Percentiles rank a stretch among this genome's conserved stretches.
Conservation (phyloP, 2,797 vertebrate genomes). For the Avahi laniger region DNA sequence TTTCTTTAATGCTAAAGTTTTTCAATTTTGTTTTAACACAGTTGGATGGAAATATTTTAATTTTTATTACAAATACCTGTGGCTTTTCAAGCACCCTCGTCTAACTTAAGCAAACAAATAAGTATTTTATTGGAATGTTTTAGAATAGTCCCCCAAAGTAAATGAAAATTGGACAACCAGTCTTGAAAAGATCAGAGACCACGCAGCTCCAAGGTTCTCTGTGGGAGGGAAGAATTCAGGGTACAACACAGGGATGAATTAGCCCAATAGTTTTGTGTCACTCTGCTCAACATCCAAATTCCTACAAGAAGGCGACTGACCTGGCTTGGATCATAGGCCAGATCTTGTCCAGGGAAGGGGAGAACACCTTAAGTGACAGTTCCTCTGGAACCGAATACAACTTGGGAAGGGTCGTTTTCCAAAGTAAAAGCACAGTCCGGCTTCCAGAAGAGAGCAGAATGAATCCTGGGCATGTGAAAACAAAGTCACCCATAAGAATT, state of each 20-base stretch:
- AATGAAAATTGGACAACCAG: not conserved
- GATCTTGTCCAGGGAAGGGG: not conserved
- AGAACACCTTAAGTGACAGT: not conserved
- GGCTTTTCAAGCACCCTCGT: not conserved
- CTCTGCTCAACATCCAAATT: not conserved
- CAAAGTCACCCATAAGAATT: not conserved
- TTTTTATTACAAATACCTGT: not conserved
- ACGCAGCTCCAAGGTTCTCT: not conserved
- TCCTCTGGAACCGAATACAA: not conserved
- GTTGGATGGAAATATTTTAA: not conserved
- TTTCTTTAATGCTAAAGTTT: not conserved
- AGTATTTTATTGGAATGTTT: not conserved
- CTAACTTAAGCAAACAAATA: not conserved
- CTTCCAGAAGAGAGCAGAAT: not conserved
- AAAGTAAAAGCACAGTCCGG: not conserved
- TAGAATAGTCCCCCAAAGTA: not conserved
- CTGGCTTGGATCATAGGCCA: not conserved
- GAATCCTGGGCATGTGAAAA: not conserved
- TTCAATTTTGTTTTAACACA: constrained; percentile 14
- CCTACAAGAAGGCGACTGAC: not conserved
- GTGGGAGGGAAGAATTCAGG: not conserved
- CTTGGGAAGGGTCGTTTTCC: not conserved
- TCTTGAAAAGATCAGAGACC: not conserved
- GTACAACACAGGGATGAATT: not conserved
- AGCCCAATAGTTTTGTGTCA: not conserved